Evolutionary conservation across 2,888 invertebrate species (phyloP).

Genomic region (Acrobasis repandana): DNA sequence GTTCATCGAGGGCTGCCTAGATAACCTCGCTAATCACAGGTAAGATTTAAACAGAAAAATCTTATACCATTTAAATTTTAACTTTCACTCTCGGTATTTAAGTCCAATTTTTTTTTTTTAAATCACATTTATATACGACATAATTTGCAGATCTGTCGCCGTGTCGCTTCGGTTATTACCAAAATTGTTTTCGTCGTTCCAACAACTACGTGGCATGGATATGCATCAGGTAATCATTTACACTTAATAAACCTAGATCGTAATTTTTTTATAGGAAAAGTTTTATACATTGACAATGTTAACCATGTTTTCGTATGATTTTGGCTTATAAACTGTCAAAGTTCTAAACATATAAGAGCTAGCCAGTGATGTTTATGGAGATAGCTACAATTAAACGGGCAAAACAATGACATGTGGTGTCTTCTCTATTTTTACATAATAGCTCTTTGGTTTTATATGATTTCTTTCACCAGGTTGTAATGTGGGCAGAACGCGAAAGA

Average conservation of each 20-base stretch:
- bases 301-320: too few species aligned
- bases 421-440: too few species aligned
- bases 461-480: conserved; percentile 82
- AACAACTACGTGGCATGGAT: conserved; percentile 93
- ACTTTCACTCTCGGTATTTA: too few species aligned
- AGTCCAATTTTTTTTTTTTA: too few species aligned
- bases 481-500: conserved; percentile 96
- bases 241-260: too few species aligned
- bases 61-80: conserved; percentile 3
- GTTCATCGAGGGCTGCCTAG: conserved; percentile 96
- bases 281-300: too few species aligned
- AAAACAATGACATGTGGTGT: too few species aligned
- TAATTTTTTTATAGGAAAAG: too few species aligned
- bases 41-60: conserved; percentile 46
- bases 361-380: too few species aligned
- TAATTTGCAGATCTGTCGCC: conserved; percentile 88
- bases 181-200: conserved; percentile 95
- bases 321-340: neutral
- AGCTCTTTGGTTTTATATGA: too few species aligned
- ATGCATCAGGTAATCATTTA: conserved; percentile 86
- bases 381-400: too few species aligned
- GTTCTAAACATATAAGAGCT: too few species aligned
- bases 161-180: conserved; percentile 94
- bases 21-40: conserved; percentile 93
- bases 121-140: neutral